Conservation (phyloP, 2,888 invertebrate genomes). For the Micoletzkya japonica region DNA sequence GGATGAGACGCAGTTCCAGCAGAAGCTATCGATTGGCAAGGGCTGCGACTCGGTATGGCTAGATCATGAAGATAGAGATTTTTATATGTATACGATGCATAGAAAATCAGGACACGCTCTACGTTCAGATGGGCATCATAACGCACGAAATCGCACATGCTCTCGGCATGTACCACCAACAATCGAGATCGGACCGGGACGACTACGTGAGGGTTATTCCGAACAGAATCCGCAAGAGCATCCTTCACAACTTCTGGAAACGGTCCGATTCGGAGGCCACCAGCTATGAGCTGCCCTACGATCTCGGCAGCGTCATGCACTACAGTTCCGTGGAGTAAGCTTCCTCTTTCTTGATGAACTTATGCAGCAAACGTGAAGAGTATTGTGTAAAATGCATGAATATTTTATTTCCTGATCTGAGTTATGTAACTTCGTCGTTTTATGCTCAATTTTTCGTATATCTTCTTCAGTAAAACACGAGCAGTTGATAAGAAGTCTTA, state of each 20-base stretch:
- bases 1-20: constrained; percentile 14
- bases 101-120: background rate
- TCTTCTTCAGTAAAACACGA: too few species aligned
- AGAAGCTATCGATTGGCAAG: constrained; percentile 21
- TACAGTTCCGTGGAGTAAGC: too few species aligned
- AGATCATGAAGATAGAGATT: background rate
- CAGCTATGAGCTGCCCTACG: constrained; percentile 14
- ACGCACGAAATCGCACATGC: constrained; percentile 25
- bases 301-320: constrained; percentile 24
- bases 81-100: background rate
- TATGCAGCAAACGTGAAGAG: too few species aligned
- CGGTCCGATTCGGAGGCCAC: background rate
- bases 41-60: constrained; percentile 10
- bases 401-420: too few species aligned
- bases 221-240: background rate
- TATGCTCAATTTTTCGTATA: too few species aligned
- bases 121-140: constrained; percentile 14
- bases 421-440: too few species aligned
- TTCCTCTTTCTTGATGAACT: too few species aligned
- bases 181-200: constrained; percentile 24
- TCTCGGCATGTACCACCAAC: constrained; percentile 23
- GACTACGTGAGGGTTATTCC: background rate
- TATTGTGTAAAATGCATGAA: too few species aligned
- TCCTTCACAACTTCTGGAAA: constrained; percentile 10
- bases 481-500: too few species aligned